A percentile compares a stretch with the other conserved stretches of the same genome.
phyloP scores from a whole-genome alignment of 1,140 invertebrate species.

The Cotesia chilonis region DNA sequence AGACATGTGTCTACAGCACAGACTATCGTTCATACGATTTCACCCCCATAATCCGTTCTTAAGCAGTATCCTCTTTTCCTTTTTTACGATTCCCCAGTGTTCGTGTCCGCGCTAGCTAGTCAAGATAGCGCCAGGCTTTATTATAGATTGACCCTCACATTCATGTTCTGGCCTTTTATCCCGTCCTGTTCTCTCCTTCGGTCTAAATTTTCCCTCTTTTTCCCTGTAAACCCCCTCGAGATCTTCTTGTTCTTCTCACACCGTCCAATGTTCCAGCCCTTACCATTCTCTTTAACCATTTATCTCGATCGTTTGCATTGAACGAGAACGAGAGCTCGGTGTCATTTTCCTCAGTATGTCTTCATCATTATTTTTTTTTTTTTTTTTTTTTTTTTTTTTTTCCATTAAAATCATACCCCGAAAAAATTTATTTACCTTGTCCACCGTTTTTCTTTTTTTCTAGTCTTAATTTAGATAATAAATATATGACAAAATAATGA shows the following conservation, averaged over 20 bases:
- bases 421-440: background rate
- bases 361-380: background rate
- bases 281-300: constrained; percentile 48
- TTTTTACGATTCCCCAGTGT: constrained; percentile 59
- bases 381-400: background rate
- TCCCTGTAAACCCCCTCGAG: constrained; percentile 26
- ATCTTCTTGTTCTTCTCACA: constrained; percentile 21
- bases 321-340: constrained; percentile 32
- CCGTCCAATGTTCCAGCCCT: background rate
- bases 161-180: constrained; percentile 24
- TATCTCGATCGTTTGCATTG: constrained; percentile 62
- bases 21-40: constrained; percentile 56
- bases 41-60: constrained; percentile 65
- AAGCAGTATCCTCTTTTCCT: constrained; percentile 53
- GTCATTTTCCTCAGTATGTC: constrained; percentile 2
- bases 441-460: no score
- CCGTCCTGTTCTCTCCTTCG: constrained; percentile 33
- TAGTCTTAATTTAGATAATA: no score
- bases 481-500: no score
- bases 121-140: constrained; percentile 61
- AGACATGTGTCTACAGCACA: constrained; percentile 10
- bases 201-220: constrained; percentile 41
- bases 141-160: constrained; percentile 61
- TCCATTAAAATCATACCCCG: background rate
- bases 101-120: constrained; percentile 58